Conservation (phyloP, 2,888 invertebrate species). For the Nudaria mundana region DNA sequence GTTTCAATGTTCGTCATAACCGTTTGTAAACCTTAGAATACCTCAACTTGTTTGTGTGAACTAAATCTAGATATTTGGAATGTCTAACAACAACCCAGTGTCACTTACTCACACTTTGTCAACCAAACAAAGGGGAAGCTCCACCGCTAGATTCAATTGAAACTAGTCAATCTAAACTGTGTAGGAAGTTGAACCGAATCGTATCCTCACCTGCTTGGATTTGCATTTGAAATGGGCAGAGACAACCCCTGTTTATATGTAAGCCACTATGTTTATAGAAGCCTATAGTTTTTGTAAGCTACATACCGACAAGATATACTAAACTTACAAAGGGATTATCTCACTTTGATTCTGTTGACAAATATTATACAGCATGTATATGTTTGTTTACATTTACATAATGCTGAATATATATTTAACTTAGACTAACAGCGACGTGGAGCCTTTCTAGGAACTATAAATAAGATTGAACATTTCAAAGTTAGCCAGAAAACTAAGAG, state of each 20-base stretch:
- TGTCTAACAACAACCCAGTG: not conserved
- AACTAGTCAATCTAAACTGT: constrained; percentile 67
- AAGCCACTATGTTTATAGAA: constrained; percentile 56
- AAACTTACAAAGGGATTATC: constrained; percentile 29
- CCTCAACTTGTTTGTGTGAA: not conserved
- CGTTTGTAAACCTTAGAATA: too few relatives aligned
- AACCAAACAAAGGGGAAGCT: constrained; percentile 49
- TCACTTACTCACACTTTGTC: constrained; percentile 35
- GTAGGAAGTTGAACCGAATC: constrained; percentile 66
- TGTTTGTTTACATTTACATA: constrained; percentile 10
- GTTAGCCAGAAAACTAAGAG: not conserved
- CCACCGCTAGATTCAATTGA: constrained; percentile 63
- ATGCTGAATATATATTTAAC: too few relatives aligned
- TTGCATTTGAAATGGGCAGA: constrained; percentile 74
- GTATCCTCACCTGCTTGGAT: constrained; percentile 70
- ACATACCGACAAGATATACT: constrained; percentile 17
- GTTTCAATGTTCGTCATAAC: too few relatives aligned
- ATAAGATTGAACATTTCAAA: not conserved
- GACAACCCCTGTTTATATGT: constrained; percentile 60
- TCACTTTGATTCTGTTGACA: constrained; percentile 26
- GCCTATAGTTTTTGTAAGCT: constrained; percentile 40
- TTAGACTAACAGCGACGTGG: not conserved
- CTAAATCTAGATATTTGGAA: not conserved
- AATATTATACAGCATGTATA: constrained; percentile 12
- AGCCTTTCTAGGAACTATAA: not conserved